phyloP scores from a whole-genome alignment of 64 coral and sea anemone species.

The Pocillopora verrucosa region DNA sequence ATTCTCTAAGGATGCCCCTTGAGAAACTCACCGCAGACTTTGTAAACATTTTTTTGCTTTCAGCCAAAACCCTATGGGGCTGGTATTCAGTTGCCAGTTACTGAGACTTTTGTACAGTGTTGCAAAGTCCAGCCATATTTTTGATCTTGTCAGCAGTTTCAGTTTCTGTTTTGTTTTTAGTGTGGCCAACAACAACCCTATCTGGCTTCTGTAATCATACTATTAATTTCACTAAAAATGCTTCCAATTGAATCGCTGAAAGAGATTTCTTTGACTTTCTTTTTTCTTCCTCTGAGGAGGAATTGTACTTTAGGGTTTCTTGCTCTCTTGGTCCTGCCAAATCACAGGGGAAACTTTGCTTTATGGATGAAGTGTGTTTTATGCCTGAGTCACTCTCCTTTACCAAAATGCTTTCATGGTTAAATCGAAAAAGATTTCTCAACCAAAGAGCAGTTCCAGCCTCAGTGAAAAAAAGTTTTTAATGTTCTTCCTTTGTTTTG shows the following conservation, averaged over 20 bases:
- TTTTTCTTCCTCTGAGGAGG: too few species aligned
- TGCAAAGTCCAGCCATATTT: conserved; percentile 29
- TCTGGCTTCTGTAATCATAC: too few species aligned
- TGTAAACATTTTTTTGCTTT: too few species aligned
- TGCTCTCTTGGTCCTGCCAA: not conserved
- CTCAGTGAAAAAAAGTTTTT: conserved; percentile 47
- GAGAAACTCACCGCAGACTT: conserved; percentile 56
- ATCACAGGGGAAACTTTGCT: too few species aligned
- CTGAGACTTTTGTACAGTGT: too few species aligned
- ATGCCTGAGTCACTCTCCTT: conserved; percentile 29
- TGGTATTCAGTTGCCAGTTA: too few species aligned
- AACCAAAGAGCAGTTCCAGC: conserved; percentile 35
- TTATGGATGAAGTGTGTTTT: conserved; percentile 16
- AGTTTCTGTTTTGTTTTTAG: not conserved
- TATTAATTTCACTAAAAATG: too few species aligned
- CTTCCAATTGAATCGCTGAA: too few species aligned
- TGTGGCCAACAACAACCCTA: too few species aligned
- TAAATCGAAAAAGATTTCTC: not conserved
- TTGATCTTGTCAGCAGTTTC: not conserved
- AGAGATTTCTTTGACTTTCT: too few species aligned
- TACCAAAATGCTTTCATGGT: not conserved
- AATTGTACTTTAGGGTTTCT: not conserved
- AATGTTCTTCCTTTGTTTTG: conserved; percentile 50
- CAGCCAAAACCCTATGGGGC: too few species aligned
- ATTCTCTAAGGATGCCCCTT: not conserved